Base-by-base conservation (phyloP, 2,113 vertebrate species). In the Plestiodon gilberti region DNA sequence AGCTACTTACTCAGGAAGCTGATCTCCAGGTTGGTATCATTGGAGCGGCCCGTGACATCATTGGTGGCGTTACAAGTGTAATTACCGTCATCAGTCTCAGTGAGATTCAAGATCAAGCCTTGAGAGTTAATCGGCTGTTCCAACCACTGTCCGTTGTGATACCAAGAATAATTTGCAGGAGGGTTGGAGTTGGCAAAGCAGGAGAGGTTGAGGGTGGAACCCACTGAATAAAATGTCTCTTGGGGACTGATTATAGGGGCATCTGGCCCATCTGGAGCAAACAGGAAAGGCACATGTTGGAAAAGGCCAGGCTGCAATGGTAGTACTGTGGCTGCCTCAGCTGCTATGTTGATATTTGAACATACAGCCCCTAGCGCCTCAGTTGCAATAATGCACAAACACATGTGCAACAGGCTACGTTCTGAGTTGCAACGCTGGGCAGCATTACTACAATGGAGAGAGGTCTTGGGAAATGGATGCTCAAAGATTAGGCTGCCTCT, bases 241-340 rank as follows among this genome's bases (percentile, higher is more conserved):
- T n/a, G 38, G 57, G 62, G 83, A 7, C 77, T 55, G 25, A 85
- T 78, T 35, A 35, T 0, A 10, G 70, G 71, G 22, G 2, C 4
- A 22, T 85, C 73, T 18, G 88, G 79, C 73, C 83, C 48, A 6
- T 77, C 88, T 89, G 82, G 59, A 78, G 76, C 9, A 88, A 81
- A 85, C 35, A 69, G 62, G 52, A 85, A 59, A 89, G 10, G 20
- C 1, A 33, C 40, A 78, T 20, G 40, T 86, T 74, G 78, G 59
- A 62, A 62, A 64, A 79, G 52, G 33, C 15, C n/a, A 77, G 2
- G 10, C 1, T 18, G 6, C 17, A 1, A 8, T 28, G 0, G 2
- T 5, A 52, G 59, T 1, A 52, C 0, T 14, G 13, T 18, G 2
- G 28, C 7, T 14, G 33, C n/a, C 48, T 57, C 52, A 25, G 11